These are phyloP conservation scores for Eptesicus fuscus DNA, from an alignment of 2,113 vertebrate species.

Conservation along the genomic window DNA sequence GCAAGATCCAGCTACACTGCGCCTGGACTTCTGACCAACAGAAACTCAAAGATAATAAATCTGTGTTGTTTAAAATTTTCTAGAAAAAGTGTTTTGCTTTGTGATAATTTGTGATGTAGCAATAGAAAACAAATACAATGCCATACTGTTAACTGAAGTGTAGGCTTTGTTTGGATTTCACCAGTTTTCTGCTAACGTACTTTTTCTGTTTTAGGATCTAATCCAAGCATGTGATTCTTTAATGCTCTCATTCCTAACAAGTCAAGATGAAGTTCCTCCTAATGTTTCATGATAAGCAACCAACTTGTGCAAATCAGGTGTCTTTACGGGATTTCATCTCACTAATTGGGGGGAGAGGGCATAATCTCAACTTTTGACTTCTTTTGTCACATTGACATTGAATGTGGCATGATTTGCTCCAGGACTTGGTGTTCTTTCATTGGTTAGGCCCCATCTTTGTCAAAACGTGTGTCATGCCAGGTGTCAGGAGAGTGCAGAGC, in stretches of 20 bases:
- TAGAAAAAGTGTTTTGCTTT: background rate
- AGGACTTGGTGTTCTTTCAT: background rate
- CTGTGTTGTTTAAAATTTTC: background rate
- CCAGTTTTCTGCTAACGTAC: background rate
- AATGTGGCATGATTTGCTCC: background rate
- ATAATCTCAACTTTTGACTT: background rate
- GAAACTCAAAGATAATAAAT: background rate
- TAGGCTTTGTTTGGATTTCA: background rate
- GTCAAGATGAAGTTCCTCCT: background rate
- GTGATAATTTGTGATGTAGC: background rate
- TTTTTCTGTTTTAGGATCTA: background rate
- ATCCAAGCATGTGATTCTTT: background rate
- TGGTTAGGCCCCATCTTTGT: background rate
- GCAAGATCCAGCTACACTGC: no score
- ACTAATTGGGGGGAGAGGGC: background rate
- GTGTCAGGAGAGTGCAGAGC: background rate
- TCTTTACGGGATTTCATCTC: background rate
- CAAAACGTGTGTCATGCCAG: background rate
- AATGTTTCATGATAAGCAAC: background rate
- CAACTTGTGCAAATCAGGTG: background rate
- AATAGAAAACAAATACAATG: background rate
- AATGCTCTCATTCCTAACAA: background rate
- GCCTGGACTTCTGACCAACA: background rate
- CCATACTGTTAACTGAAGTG: background rate
- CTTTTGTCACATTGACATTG: background rate